A percentile compares a stretch with the other conserved stretches of the same genome.
These are phyloP conservation scores for Craseonycteris thonglongyai DNA, from an alignment of 2,113 vertebrate genomes.

Conservation along the genomic window DNA sequence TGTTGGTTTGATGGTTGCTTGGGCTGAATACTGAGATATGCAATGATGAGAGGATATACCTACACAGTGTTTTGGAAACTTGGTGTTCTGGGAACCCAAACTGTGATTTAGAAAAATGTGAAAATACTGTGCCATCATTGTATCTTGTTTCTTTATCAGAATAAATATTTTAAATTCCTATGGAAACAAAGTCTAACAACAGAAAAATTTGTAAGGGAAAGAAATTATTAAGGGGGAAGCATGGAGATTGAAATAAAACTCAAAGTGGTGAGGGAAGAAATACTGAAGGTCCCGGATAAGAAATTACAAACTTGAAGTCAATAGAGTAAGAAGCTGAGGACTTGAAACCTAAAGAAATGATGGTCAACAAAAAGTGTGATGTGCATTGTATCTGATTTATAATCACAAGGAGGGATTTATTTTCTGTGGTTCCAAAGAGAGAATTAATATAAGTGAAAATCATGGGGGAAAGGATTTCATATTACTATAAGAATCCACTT, in stretches of 20 bases:
- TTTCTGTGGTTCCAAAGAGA: neutral
- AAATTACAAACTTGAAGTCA: neutral
- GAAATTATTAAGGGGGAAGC: neutral
- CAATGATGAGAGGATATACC: neutral
- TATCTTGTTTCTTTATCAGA: neutral
- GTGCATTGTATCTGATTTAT: neutral
- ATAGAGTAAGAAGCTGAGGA: neutral
- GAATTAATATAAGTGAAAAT: conserved; percentile 10
- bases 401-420: neutral
- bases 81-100: neutral
- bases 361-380: neutral
- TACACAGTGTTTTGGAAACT: neutral
- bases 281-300: neutral
- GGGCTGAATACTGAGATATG: neutral
- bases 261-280: neutral
- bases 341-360: neutral
- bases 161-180: neutral
- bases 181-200: neutral
- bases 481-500: neutral
- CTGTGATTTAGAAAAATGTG: neutral
- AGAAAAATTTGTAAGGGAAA: neutral
- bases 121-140: neutral
- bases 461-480: neutral
- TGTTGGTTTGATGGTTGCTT: conserved; percentile 64
- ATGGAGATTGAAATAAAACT: neutral